These are phyloP conservation scores for Sisyra nigra DNA, from an alignment of 2,888 invertebrate species.

Conservation along the genomic window DNA sequence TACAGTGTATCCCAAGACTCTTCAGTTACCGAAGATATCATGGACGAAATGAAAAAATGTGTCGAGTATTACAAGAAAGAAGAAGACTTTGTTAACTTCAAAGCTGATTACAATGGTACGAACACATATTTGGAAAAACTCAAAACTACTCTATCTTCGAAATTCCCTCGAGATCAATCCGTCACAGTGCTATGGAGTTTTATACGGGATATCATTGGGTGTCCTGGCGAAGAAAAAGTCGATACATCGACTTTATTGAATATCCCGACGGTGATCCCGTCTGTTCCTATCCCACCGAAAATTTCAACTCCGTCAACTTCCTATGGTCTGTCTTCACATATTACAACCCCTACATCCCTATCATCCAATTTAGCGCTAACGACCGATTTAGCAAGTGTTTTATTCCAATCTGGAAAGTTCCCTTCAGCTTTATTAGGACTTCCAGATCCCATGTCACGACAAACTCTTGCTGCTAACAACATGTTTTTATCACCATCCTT, in stretches of 20 bases:
- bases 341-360: constrained; percentile 31
- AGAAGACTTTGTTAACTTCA: constrained; percentile 47
- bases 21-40: constrained; percentile 61
- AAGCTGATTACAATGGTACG: constrained; percentile 46
- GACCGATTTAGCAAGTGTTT: constrained; percentile 46
- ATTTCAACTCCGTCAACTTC: constrained; percentile 14
- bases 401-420: constrained; percentile 49
- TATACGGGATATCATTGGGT: constrained; percentile 57
- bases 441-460: constrained; percentile 62
- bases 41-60: constrained; percentile 73
- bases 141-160: constrained; percentile 62
- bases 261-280: constrained; percentile 28
- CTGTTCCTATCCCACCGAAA: constrained; percentile 20
- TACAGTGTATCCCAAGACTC: constrained; percentile 72
- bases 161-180: constrained; percentile 66
- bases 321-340: constrained; percentile 13
- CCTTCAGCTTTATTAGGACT: constrained; percentile 45
- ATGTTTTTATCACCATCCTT: constrained; percentile 62
- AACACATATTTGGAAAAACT: constrained; percentile 66
- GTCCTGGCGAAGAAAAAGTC: constrained; percentile 54
- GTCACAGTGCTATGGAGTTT: constrained; percentile 66
- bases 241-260: constrained; percentile 39
- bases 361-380: constrained; percentile 45
- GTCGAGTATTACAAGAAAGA: constrained; percentile 69
- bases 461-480: constrained; percentile 58